phyloP scores from a whole-genome alignment of 1,140 invertebrate genomes.

The Oedothorax gibbosus region DNA sequence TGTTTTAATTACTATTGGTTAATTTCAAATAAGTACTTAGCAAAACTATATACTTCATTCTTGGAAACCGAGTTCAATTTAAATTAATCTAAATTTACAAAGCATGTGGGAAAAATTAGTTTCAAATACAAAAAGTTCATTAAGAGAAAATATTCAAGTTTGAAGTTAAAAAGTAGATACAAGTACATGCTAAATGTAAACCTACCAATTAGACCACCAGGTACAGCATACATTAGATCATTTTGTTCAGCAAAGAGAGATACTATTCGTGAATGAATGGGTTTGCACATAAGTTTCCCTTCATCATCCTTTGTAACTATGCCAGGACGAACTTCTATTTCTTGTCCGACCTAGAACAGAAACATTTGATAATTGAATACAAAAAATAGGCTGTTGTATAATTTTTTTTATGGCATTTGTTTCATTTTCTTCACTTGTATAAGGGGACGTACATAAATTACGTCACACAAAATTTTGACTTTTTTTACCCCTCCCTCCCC shows the following conservation, averaged over 20 bases:
- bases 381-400: background rate
- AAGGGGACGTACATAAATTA: background rate
- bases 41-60: too few relatives aligned
- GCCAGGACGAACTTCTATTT: constrained; percentile 92
- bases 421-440: background rate
- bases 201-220: constrained; percentile 93
- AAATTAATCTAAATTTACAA: background rate
- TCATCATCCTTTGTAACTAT: constrained; percentile 96
- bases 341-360: constrained; percentile 78
- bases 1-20: too few relatives aligned
- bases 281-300: constrained; percentile 94
- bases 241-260: constrained; percentile 99
- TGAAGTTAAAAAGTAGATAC: too few relatives aligned
- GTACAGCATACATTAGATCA: constrained; percentile 97
- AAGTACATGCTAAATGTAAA: background rate
- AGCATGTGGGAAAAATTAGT: background rate
- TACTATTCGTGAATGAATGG: constrained; percentile 96
- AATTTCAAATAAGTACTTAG: too few relatives aligned
- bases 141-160: background rate
- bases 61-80: too few relatives aligned
- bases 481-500: too few relatives aligned
- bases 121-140: background rate
- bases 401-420: background rate
- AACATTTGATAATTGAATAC: background rate
- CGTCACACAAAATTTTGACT: too few relatives aligned